phyloP scores from a whole-genome alignment of 2,113 vertebrate species.

The Benitochromis conjunctus region DNA sequence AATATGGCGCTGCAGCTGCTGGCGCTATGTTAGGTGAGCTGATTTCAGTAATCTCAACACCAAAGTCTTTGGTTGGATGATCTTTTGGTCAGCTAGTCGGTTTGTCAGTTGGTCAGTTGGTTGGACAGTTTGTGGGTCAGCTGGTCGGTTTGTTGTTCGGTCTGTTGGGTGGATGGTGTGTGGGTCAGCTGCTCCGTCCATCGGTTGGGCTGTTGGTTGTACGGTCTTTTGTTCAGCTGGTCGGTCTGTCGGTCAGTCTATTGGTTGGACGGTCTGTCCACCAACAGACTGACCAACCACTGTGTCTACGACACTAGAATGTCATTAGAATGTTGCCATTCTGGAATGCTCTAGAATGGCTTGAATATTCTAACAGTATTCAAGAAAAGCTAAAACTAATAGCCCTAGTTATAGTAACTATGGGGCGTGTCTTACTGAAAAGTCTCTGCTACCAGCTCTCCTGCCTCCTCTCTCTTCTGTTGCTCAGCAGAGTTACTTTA shows the following conservation, averaged over 20 bases:
- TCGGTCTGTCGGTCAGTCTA: neutral
- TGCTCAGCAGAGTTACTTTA: neutral
- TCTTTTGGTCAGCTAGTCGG: too few relatives aligned
- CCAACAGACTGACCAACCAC: neutral
- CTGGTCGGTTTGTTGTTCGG: neutral
- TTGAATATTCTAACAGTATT: neutral
- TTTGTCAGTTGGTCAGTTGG: neutral
- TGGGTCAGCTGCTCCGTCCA: neutral
- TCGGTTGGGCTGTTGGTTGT: neutral
- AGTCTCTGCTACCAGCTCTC: neutral
- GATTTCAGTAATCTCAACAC: neutral
- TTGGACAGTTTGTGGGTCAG: neutral
- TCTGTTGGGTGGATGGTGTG: neutral
- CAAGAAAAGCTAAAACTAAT: neutral
- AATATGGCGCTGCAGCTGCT: neutral
- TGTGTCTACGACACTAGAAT: neutral
- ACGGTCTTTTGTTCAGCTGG: neutral
- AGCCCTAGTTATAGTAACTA: neutral
- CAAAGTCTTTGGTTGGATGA: neutral
- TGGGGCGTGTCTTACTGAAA: neutral
- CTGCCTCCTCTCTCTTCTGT: neutral
- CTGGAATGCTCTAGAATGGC: neutral
- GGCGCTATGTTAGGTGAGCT: neutral
- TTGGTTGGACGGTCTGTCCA: neutral
- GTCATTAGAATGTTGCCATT: neutral